Conservation (phyloP, 2,888 invertebrate genomes). For the Nephrotoma flavescens region DNA sequence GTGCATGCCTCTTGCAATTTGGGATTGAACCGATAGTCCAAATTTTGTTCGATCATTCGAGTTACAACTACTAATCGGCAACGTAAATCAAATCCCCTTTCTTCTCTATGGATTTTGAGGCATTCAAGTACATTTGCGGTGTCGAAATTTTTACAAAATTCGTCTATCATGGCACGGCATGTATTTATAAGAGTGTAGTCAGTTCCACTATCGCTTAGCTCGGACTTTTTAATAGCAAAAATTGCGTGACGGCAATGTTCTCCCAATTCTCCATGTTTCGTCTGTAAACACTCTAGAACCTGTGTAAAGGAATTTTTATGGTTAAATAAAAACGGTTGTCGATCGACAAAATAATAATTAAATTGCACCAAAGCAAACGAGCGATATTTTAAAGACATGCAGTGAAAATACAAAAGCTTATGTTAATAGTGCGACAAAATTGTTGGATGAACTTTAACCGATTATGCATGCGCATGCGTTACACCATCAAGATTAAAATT, state of each 20-base stretch:
- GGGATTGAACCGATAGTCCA: constrained; percentile 81
- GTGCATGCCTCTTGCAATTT: constrained; percentile 67
- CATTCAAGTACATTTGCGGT: constrained; percentile 57
- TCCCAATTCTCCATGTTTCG: constrained; percentile 45
- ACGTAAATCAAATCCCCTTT: constrained; percentile 62
- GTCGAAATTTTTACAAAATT: constrained; percentile 64
- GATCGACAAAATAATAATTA: background rate
- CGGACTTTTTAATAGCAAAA: constrained; percentile 74
- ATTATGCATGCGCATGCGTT: background rate
- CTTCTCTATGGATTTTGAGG: constrained; percentile 62
- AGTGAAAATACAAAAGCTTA: constrained; percentile 7
- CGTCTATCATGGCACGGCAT: constrained; percentile 74
- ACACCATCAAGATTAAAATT: background rate
- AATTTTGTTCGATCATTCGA: constrained; percentile 78
- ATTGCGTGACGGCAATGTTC: constrained; percentile 61
- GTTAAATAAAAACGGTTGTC: background rate
- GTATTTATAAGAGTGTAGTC: constrained; percentile 73
- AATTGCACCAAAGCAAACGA: background rate
- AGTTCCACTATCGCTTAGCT: constrained; percentile 70
- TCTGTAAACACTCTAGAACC: constrained; percentile 68
- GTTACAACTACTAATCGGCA: constrained; percentile 75
- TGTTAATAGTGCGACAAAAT: background rate
- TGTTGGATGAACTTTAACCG: background rate
- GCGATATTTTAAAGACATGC: background rate
- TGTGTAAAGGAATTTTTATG: constrained; percentile 26